Conservation (phyloP, 1,140 invertebrate species). For the Ruditapes philippinarum region DNA sequence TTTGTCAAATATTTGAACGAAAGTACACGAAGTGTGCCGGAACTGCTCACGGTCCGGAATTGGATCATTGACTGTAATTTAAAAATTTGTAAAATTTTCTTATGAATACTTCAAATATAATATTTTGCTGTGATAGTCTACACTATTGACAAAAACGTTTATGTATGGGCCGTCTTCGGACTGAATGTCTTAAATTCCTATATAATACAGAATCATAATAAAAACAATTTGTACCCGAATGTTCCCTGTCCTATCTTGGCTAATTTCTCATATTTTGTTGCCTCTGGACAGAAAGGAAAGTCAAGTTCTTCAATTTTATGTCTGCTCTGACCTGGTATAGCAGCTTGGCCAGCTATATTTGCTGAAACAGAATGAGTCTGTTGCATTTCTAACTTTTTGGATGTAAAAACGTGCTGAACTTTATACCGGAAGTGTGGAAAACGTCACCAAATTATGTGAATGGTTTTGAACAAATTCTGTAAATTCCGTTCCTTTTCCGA, state of each 20-base stretch:
- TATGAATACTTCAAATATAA: no score
- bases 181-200: no score
- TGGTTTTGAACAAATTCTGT: background rate
- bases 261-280: constrained; percentile 97
- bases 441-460: constrained; percentile 6
- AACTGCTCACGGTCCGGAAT: no score
- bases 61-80: no score
- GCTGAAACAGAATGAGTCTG: background rate
- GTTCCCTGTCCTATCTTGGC: constrained; percentile 99
- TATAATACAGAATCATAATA: no score
- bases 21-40: no score
- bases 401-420: background rate
- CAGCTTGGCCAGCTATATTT: background rate
- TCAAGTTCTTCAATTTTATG: constrained; percentile 91
- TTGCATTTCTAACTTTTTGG: background rate
- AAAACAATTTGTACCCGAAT: no score
- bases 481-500: no score
- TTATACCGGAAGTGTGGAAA: constrained; percentile 7
- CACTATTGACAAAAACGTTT: background rate
- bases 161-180: background rate
- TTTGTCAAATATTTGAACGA: no score
- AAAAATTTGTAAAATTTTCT: no score
- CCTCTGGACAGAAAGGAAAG: constrained; percentile 97
- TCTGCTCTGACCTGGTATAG: constrained; percentile 86
- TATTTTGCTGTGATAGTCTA: background rate